Base-by-base conservation (phyloP, 1,140 invertebrate species). In the Lepidostoma basale region DNA sequence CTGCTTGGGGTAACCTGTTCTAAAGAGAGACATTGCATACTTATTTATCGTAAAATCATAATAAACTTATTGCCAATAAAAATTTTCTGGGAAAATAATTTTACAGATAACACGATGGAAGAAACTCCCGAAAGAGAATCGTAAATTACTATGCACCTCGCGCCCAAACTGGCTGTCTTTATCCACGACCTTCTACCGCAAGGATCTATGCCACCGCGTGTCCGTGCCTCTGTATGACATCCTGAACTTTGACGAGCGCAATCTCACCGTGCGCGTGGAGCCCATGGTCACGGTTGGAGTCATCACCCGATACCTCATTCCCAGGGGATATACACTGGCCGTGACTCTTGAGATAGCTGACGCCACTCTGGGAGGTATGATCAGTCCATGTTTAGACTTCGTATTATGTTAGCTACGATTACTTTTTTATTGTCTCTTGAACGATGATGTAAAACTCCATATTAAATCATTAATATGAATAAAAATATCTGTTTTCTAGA, bases 221-320 rank as follows among this genome's bases (percentile, higher is more conserved):
- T 76, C 84, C 0, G 81, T 89, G 44, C 83, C 87, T 12, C 76
- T 90, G 2, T 88, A 81, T 30, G 91, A 94, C 72, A 88, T 95
- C 62, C 74, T 95, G 23, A 83, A 89, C 65, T 79, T 92, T 26
- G 85, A 94, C 74, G 83, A 81, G 20, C 72, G 87, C 18, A 83
- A 84, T 62, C 80, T 86, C 80, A 88, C 88, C 0, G 88, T 94
- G 0, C 78, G 85, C 52, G 90, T 91, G 18, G 92, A 94, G 75
- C 92, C 92, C 3, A 81, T 93, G 77, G 92, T 90, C 10, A 90
- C 88, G 5, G 93, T 95, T 85, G 92, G 92, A 10, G 91, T 93
- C 73, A 84, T 94, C 36, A 91, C 91, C 1, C 85, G 87, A 36
- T 88, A 85, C 16, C 78, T 94, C 20, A 88, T 88, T 75, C 89